Evolutionary conservation across 2,113 vertebrate species (phyloP).

Genomic region (Phoxinus phoxinus): DNA sequence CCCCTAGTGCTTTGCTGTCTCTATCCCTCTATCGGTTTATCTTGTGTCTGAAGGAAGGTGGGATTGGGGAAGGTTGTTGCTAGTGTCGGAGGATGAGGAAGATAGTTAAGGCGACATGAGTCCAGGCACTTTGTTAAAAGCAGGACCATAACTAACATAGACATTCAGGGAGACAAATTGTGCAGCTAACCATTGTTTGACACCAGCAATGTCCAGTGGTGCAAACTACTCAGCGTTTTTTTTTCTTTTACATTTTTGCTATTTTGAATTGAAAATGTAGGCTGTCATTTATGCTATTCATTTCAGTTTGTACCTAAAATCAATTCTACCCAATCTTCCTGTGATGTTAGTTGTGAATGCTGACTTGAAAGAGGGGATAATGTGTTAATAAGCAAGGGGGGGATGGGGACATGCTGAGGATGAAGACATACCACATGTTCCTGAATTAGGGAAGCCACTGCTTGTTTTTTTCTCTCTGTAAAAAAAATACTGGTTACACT

Average conservation of each 20-base stretch:
- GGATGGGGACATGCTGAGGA: not conserved
- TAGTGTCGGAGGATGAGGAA: not conserved
- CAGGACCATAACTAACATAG: too few species aligned
- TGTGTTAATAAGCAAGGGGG: not conserved
- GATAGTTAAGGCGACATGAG: not conserved
- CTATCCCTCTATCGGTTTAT: not conserved
- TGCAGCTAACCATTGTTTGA: too few species aligned
- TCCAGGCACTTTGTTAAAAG: not conserved
- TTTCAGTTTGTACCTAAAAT: not conserved
- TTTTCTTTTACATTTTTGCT: too few species aligned
- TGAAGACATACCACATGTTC: not conserved
- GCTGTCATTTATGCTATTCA: too few species aligned
- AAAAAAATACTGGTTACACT: too few species aligned
- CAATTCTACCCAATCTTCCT: not conserved
- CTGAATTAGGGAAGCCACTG: not conserved
- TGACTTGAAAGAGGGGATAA: not conserved
- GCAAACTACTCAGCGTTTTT: too few species aligned
- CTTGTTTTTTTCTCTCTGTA: not conserved
- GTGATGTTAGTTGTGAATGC: not conserved
- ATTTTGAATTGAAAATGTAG: too few species aligned
- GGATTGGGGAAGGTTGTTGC: not conserved
- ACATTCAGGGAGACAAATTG: too few species aligned
- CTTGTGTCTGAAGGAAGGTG: slow-evolving; percentile 1
- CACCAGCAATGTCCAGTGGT: too few species aligned
- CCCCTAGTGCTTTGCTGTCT: slow-evolving; percentile 17